A percentile compares a stretch with the other conserved stretches of the same genome.
Evolutionary conservation across 92 coral and sea anemone genomes (phyloP).

Genomic region (Parazoanthus swiftii): DNA sequence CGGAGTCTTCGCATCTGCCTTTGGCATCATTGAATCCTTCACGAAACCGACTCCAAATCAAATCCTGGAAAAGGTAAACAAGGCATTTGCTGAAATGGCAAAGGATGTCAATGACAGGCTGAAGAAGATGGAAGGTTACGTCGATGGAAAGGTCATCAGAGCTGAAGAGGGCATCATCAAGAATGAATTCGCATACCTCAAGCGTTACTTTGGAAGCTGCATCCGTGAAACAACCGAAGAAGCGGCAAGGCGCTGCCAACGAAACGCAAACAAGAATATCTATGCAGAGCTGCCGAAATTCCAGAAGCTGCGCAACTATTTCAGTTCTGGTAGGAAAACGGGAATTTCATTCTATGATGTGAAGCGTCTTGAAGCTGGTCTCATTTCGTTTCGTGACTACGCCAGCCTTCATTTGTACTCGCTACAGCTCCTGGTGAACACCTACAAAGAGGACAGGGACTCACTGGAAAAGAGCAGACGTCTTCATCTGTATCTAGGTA

Average conservation of each 20-base stretch:
- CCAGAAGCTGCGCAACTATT: not conserved
- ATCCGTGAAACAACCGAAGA: not conserved
- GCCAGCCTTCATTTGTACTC: not conserved
- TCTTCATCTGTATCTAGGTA: not conserved
- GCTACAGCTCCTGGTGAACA: not conserved
- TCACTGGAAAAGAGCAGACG: not conserved
- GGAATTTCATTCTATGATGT: constrained; percentile 12
- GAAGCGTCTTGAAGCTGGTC: constrained; percentile 4
- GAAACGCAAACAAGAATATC: not conserved
- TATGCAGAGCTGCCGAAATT: not conserved
- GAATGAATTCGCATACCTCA: not conserved
- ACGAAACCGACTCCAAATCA: not conserved
- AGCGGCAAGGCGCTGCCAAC: not conserved
- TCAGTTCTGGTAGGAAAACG: not conserved
- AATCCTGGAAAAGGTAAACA: not conserved
- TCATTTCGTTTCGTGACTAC: constrained; percentile 1
- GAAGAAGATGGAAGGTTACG: constrained; percentile 3
- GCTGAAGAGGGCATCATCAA: no score
- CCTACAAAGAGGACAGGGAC: not conserved
- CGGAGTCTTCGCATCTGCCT: not conserved
- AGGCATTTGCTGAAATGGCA: no score
- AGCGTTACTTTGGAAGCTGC: not conserved
- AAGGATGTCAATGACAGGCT: not conserved
- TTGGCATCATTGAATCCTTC: not conserved
- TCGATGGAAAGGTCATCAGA: not conserved